Conservation (phyloP, 2,113 vertebrate genomes). For the Petrocephalus microphthalmus region DNA sequence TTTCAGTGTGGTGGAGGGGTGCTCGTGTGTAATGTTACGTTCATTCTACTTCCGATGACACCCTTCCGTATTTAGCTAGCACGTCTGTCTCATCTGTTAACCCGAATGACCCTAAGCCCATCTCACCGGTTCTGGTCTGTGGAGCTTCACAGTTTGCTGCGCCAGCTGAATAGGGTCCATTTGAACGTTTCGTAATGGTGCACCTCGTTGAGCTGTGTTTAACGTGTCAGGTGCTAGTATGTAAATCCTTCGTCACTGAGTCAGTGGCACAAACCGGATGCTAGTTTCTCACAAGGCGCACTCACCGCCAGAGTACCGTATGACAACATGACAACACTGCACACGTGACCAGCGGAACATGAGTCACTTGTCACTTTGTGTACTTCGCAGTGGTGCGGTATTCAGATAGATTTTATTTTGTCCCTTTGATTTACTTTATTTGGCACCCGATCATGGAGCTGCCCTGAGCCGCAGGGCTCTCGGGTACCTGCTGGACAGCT, state of each 20-base stretch:
- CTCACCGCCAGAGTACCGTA: neutral
- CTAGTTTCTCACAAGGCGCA: neutral
- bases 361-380: neutral
- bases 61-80: neutral
- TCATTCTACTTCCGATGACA: neutral
- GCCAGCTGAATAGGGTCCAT: neutral
- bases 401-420: neutral
- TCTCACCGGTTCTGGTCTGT: neutral
- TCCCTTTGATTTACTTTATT: neutral
- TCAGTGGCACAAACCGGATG: neutral
- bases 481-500: neutral
- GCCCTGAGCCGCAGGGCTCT: neutral
- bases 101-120: neutral
- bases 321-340: neutral
- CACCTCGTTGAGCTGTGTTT: neutral
- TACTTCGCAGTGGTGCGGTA: neutral
- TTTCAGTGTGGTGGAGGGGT: neutral
- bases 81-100: neutral
- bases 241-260: neutral
- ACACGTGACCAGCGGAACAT: neutral
- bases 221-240: neutral
- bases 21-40: neutral
- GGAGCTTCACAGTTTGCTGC: neutral
- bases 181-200: neutral
- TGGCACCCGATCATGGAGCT: neutral